These are phyloP conservation scores for Hemibagrus guttatus DNA, from an alignment of 2,797 vertebrate species.

Conservation along the genomic window DNA sequence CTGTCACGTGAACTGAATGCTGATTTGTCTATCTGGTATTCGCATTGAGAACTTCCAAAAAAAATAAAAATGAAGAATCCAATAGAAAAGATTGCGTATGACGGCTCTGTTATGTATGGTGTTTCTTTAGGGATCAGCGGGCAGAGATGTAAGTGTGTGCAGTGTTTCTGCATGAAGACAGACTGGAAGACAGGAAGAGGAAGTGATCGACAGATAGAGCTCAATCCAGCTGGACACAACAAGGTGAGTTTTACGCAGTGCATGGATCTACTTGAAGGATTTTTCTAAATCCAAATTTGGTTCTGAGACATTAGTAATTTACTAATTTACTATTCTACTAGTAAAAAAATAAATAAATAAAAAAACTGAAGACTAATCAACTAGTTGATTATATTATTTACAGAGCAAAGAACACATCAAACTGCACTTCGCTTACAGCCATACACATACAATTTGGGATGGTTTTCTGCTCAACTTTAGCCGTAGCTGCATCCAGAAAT, in stretches of 20 bases:
- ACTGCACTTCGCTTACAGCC: background rate
- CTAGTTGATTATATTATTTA: background rate
- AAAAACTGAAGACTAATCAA: too few species aligned
- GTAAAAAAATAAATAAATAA: background rate
- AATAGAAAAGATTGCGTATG: constrained; percentile 33
- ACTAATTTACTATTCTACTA: background rate
- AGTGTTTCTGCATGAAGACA: constrained; percentile 36
- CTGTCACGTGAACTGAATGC: constrained; percentile 40
- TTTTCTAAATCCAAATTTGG: background rate
- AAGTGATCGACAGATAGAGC: constrained; percentile 51
- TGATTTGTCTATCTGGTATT: constrained; percentile 47
- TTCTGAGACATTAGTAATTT: background rate
- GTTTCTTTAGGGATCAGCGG: constrained; percentile 68
- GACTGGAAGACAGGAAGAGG: constrained; percentile 53
- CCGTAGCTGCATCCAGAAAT: background rate
- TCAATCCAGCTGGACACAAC: constrained; percentile 41
- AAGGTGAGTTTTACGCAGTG: constrained; percentile 64
- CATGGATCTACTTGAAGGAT: background rate
- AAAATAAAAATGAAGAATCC: background rate
- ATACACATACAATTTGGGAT: background rate
- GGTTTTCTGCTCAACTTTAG: background rate
- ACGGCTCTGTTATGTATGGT: constrained; percentile 52
- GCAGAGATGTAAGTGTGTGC: constrained; percentile 56
- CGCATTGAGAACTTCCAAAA: constrained; percentile 18
- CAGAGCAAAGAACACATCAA: background rate